Percentiles rank a stretch among this genome's conserved stretches.
Evolutionary conservation across 2,113 vertebrate genomes (phyloP).

Genomic region (Bubalus kerabau): DNA sequence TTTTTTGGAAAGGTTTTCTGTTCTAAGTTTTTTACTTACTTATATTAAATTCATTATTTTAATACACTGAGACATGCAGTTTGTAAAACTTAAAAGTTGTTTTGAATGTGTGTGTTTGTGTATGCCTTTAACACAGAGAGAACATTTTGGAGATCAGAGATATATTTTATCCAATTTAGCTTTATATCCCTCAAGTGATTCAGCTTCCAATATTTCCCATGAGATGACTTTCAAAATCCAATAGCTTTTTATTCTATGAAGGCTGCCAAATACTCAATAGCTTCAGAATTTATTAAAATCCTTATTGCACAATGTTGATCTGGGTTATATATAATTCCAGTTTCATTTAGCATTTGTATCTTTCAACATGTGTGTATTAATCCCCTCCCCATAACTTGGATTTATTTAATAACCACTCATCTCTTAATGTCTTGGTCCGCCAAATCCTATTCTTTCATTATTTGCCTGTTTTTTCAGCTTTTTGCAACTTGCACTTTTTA

Average conservation of each 20-base stretch:
- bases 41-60: constrained; percentile 21
- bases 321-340: background rate
- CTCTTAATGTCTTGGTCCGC: background rate
- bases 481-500: background rate
- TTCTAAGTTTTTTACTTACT: background rate
- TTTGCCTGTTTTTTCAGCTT: background rate
- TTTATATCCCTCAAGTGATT: constrained; percentile 26
- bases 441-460: background rate
- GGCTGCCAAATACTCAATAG: background rate
- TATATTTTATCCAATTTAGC: constrained; percentile 14
- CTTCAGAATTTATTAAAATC: constrained; percentile 19
- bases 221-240: constrained; percentile 39
- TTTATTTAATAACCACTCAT: constrained; percentile 4
- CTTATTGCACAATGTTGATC: background rate
- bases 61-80: background rate
- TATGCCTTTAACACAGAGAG: background rate
- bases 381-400: background rate
- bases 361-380: background rate
- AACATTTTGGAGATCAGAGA: constrained; percentile 32
- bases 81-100: constrained; percentile 8
- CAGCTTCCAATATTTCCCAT: constrained; percentile 42
- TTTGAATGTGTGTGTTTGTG: background rate
- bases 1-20: constrained; percentile 23
- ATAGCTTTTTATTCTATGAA: constrained; percentile 35
- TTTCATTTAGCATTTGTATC: background rate